Evolutionary conservation across 2,888 invertebrate species (phyloP).

Genomic region (Drosophila siamana): DNA sequence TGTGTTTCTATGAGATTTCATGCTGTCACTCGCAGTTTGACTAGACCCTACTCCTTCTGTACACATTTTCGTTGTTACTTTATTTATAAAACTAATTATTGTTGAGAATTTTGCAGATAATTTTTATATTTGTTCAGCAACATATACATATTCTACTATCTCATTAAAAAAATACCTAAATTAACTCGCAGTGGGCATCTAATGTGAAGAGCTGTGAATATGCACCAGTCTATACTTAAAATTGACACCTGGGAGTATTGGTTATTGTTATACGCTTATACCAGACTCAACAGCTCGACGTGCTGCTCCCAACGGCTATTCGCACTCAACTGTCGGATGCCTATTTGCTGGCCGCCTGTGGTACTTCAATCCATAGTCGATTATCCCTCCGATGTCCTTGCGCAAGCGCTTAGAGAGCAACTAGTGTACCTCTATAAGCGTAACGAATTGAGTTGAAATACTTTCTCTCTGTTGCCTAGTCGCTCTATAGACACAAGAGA

Average conservation of each 20-base stretch:
- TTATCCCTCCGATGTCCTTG: constrained; percentile 17
- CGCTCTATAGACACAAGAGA: background rate
- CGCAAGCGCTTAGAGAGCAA: constrained; percentile 54
- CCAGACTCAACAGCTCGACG: constrained; percentile 49
- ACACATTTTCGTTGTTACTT: constrained; percentile 4
- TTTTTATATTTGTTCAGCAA: background rate
- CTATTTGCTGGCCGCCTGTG: constrained; percentile 43
- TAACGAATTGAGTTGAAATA: constrained; percentile 1
- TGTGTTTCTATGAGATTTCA: constrained; percentile 39
- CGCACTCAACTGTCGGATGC: constrained; percentile 70
- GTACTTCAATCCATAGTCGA: constrained; percentile 36
- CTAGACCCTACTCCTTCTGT: background rate
- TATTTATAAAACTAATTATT: constrained; percentile 19
- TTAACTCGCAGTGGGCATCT: constrained; percentile 38
- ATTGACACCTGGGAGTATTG: constrained; percentile 37
- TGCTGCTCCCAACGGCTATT: constrained; percentile 66
- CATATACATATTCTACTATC: too few relatives aligned
- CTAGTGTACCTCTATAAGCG: constrained; percentile 6
- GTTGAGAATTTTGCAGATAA: background rate
- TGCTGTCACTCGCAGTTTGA: constrained; percentile 13
- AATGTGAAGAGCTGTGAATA: constrained; percentile 35
- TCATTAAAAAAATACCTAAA: constrained; percentile 24
- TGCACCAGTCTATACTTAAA: constrained; percentile 54
- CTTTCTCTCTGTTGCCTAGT: background rate
- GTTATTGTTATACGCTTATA: constrained; percentile 30